Conservation (phyloP, 30 jellyfish, hydroid and myxozoan genomes). For the Chrysaora quinquecirrha region DNA sequence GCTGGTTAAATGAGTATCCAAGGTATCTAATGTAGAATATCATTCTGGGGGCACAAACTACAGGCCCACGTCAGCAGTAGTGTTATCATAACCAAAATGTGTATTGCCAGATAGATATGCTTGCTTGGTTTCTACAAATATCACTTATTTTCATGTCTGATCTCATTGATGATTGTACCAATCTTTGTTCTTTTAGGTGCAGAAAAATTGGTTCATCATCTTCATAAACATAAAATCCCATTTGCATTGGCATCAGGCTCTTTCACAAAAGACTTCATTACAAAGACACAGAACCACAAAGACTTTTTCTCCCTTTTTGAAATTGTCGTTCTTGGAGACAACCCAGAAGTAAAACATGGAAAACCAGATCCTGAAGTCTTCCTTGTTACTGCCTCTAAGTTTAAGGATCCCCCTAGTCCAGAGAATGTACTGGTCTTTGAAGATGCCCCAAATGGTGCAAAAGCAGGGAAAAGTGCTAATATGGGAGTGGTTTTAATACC, state of each 20-base stretch:
- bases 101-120: no score
- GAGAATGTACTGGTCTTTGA: conserved; percentile 77
- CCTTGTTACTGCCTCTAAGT: conserved; percentile 71
- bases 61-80: no score
- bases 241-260: conserved; percentile 97
- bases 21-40: no score
- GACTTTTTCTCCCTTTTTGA: conserved; percentile 79
- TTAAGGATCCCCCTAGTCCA: conserved; percentile 59
- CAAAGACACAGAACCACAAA: conserved; percentile 77
- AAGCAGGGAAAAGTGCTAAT: conserved; percentile 92
- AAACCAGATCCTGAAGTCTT: conserved; percentile 92
- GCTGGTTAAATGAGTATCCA: no score
- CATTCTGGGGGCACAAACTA: no score
- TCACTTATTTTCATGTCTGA: no score
- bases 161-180: no score
- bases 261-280: conserved; percentile 55
- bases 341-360: conserved; percentile 83
- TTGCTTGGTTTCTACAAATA: no score
- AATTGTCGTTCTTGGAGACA: conserved; percentile 77
- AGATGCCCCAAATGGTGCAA: conserved; percentile 96
- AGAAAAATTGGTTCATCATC: conserved; percentile 73
- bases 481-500: conserved; percentile 95
- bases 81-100: no score
- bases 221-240: conserved; percentile 64
- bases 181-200: conserved; percentile 67